phyloP scores from a whole-genome alignment of 2,888 invertebrate species.

The Nomada ruficornis region DNA sequence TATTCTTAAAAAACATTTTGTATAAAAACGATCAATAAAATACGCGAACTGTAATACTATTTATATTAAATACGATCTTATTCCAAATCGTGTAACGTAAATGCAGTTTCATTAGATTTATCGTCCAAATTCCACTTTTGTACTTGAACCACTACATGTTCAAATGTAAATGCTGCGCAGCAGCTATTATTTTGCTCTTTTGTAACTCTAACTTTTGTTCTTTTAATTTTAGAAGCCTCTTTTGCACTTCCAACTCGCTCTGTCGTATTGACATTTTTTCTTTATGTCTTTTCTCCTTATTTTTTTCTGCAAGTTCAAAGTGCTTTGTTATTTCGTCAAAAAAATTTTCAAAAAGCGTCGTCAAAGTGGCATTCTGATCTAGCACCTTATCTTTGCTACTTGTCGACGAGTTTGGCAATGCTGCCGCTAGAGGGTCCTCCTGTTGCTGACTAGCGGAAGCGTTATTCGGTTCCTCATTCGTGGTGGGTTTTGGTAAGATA shows the following conservation, averaged over 20 bases:
- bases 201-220: slow-evolving; percentile 75
- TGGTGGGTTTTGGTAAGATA: slow-evolving; percentile 59
- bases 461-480: slow-evolving; percentile 26
- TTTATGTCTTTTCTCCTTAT: slow-evolving; percentile 74
- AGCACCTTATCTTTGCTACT: slow-evolving; percentile 25
- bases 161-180: slow-evolving; percentile 67
- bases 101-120: neutral
- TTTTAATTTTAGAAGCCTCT: slow-evolving; percentile 73
- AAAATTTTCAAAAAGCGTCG: slow-evolving; percentile 59
- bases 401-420: neutral
- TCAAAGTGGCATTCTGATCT: slow-evolving; percentile 43
- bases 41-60: neutral
- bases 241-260: slow-evolving; percentile 73
- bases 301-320: slow-evolving; percentile 70
- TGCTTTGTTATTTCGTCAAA: slow-evolving; percentile 69
- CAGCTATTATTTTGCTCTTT: slow-evolving; percentile 70
- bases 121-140: neutral
- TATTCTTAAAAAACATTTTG: neutral
- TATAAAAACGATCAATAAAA: neutral
- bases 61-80: too few species aligned
- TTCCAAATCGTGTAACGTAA: neutral
- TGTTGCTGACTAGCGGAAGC: slow-evolving; percentile 12
- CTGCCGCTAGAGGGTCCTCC: slow-evolving; percentile 30
- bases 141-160: slow-evolving; percentile 50
- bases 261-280: slow-evolving; percentile 74